A percentile compares a stretch with the other conserved stretches of the same genome.
Conservation (phyloP, 2,888 invertebrate genomes). For the Microctonus hyperodae region DNA sequence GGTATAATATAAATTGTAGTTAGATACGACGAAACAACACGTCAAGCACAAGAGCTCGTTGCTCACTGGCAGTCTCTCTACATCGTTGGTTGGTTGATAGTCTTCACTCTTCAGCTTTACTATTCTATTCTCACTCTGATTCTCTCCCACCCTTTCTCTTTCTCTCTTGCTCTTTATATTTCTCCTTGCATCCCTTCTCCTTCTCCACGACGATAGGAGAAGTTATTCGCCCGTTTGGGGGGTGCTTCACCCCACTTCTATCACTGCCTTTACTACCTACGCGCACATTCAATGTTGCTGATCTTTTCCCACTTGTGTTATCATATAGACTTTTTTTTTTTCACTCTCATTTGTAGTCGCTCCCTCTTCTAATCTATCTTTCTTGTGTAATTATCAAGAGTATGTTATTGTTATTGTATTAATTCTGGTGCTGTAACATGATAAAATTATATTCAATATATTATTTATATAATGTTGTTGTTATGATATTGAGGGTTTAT, state of each 20-base stretch:
- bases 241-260: background rate
- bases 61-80: slow-evolving; percentile 63
- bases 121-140: slow-evolving; percentile 13
- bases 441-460: no score
- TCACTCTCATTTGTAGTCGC: no score
- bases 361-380: no score
- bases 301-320: no score
- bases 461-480: no score
- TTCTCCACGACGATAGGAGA: background rate
- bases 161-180: slow-evolving; percentile 1
- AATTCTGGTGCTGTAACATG: no score
- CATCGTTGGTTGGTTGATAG: slow-evolving; percentile 37
- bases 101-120: background rate
- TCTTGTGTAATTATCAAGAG: no score
- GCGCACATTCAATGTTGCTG: no score
- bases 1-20: slow-evolving; percentile 34
- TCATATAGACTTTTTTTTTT: no score
- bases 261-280: background rate
- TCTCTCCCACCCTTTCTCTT: slow-evolving; percentile 18
- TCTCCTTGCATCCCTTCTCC: background rate
- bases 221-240: background rate
- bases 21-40: slow-evolving; percentile 37
- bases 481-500: no score
- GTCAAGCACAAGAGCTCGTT: slow-evolving; percentile 51
- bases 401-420: no score